Evolutionary conservation across 1,140 invertebrate species (phyloP).

Genomic region (Pissodes strobi): DNA sequence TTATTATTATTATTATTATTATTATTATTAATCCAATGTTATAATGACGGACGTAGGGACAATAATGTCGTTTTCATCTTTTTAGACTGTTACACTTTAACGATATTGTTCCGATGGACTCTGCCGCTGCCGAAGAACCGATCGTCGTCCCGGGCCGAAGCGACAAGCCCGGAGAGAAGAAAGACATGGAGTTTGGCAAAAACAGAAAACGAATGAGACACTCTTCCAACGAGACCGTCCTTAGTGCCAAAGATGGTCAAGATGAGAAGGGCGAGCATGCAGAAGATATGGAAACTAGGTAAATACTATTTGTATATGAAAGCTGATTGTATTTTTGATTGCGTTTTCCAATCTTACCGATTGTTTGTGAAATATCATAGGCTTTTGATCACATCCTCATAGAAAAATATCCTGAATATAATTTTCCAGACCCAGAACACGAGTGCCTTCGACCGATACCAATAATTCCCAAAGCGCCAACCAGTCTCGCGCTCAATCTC

Average conservation of each 20-base stretch:
- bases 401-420: background rate
- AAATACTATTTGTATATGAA: background rate
- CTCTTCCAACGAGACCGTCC: constrained; percentile 28
- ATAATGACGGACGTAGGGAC: too few species aligned
- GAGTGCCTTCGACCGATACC: constrained; percentile 42
- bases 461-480: constrained; percentile 34
- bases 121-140: constrained; percentile 61
- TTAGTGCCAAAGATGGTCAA: constrained; percentile 38
- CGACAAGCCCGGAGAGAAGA: constrained; percentile 56
- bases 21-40: too few species aligned
- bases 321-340: background rate
- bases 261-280: constrained; percentile 11
- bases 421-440: constrained; percentile 34
- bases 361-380: too few species aligned
- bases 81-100: constrained; percentile 70
- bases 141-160: constrained; percentile 53
- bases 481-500: constrained; percentile 45
- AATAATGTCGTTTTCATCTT: constrained; percentile 13
- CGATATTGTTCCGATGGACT: constrained; percentile 69
- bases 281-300: background rate
- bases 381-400: background rate
- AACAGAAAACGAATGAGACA: constrained; percentile 40
- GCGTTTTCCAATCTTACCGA: too few species aligned
- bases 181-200: constrained; percentile 56
- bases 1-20: background rate